These are phyloP conservation scores for Isichthys henryi DNA, from an alignment of 2,113 vertebrate genomes.

Conservation along the genomic window DNA sequence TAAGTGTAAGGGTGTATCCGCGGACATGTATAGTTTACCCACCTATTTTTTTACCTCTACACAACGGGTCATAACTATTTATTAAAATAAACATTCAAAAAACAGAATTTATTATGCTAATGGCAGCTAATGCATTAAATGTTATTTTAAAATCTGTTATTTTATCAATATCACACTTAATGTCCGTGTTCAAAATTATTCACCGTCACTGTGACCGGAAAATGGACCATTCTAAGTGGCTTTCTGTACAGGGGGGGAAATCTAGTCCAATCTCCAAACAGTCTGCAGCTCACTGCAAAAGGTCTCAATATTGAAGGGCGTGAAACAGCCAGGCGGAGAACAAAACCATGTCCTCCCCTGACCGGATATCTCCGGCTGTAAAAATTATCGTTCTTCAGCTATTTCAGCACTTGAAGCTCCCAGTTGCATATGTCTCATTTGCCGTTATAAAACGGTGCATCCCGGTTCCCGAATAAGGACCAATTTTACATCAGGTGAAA, in stretches of 20 bases:
- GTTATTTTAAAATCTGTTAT: background rate
- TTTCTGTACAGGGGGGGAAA: background rate
- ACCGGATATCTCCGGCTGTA: background rate
- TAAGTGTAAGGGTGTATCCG: too few species aligned
- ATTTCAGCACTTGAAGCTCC: background rate
- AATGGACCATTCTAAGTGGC: background rate
- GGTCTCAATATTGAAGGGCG: background rate
- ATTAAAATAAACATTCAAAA: background rate
- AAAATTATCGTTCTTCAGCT: background rate
- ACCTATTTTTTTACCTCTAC: too few species aligned
- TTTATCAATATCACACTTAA: background rate
- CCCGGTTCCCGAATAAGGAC: background rate
- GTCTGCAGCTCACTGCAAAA: background rate
- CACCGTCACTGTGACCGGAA: too few species aligned
- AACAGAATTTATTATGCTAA: background rate
- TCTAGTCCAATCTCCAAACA: background rate
- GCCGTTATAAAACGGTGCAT: background rate
- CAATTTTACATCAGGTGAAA: background rate
- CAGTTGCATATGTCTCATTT: background rate
- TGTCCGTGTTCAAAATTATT: background rate
- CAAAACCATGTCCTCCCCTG: background rate
- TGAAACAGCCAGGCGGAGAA: background rate
- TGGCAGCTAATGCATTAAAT: background rate
- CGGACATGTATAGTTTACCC: background rate
- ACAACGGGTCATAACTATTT: too few species aligned